A percentile compares a stretch with the other conserved stretches of the same genome.
phyloP scores from a whole-genome alignment of 2,113 vertebrate genomes.

The Tauraco erythrolophus region DNA sequence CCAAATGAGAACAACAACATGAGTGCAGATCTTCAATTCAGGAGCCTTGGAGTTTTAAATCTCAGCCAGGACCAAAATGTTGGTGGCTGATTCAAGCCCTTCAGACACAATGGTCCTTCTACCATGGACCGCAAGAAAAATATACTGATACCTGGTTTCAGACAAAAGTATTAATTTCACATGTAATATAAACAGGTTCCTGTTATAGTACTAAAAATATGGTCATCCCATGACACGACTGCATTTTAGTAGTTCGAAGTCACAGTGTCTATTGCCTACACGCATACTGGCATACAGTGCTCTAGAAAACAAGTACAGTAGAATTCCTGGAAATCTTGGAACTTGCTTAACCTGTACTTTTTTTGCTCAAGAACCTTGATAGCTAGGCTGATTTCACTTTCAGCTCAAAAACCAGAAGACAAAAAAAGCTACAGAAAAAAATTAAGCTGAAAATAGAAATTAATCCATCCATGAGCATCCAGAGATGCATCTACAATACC shows the following conservation, averaged over 20 bases:
- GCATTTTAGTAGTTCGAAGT: background rate
- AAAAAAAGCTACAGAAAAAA: background rate
- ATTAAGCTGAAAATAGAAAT: background rate
- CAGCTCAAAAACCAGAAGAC: background rate
- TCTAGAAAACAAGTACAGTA: background rate
- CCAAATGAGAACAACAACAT: background rate
- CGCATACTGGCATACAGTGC: background rate
- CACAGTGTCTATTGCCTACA: background rate
- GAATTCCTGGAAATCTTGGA: background rate
- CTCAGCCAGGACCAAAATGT: background rate
- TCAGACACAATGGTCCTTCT: background rate
- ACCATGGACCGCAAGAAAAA: background rate
- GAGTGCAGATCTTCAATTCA: background rate
- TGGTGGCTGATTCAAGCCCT: background rate
- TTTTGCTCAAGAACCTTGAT: background rate
- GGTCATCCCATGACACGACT: background rate
- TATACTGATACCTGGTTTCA: background rate
- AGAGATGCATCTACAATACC: background rate
- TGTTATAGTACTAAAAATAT: background rate
- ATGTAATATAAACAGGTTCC: background rate
- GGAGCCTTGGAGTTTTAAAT: background rate
- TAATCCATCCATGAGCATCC: rapidly evolving
- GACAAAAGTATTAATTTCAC: background rate
- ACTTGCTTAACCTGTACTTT: background rate
- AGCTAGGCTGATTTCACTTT: background rate